Evolutionary conservation across 2,797 vertebrate genomes (phyloP), one percentile per base, ranked within the genome.

Genomic region (Macropodus opercularis): DNA sequence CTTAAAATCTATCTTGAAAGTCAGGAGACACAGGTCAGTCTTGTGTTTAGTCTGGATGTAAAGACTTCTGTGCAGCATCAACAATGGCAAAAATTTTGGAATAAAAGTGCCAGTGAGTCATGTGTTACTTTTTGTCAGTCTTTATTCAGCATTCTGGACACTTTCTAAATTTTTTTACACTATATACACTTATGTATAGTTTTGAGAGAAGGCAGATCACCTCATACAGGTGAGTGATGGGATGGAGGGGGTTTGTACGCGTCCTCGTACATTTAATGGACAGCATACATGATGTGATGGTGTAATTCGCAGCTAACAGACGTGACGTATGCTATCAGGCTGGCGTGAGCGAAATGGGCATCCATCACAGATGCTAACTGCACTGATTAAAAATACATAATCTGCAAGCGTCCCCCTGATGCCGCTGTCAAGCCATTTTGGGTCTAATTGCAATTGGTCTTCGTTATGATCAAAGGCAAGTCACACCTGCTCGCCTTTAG

Each of bases 321-420:
- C 79, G 76, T 72, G 82, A 82, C 64, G 66, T 76, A 56, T 54
- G 76, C 75, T 84, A 73, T 82, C 81, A 63, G 60, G 68, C 76
- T 63, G 59, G 72, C 72, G 80, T 76, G 80, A 82, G 79, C 78
- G 71, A 86, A 91, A 86, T 50, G 84, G 86, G 86, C 86, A 85
- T 92, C 88, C 86, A 88, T 92, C 90, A 92, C 89, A 86, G 89
- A 89, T 87, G 90, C 90, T 92, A 92, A 92, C 90, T 89, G 89
- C 88, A 90, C 89, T 92, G 90, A 93, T 93, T 92, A 92, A 93
- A 93, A 93, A 92, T 89, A 92, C 89, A 92, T 92, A 90, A 90
- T 91, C 86, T 90, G 89, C 84, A 85, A 87, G 83, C 87, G 67
- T 84, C 89, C 89, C 89, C 89, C 87, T 75, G 86, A 86, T 91